These are phyloP conservation scores for Monopis laevigella DNA, from an alignment of 2,888 invertebrate species.

Conservation along the genomic window DNA sequence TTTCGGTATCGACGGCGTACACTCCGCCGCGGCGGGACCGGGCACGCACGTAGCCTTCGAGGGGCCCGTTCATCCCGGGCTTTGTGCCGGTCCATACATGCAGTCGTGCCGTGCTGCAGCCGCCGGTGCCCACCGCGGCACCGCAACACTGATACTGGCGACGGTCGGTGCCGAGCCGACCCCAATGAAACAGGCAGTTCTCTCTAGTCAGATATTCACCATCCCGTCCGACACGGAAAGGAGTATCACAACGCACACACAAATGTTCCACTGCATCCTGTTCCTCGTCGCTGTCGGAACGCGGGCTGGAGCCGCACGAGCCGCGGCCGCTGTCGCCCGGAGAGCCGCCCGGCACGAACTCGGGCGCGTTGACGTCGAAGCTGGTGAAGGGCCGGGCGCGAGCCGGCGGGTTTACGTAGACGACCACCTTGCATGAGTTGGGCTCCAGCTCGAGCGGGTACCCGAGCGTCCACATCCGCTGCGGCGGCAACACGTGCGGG, in stretches of 20 bases:
- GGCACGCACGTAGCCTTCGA: constrained; percentile 73
- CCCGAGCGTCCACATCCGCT: constrained; percentile 72
- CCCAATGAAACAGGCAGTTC: constrained; percentile 90
- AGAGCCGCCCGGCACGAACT: constrained; percentile 69
- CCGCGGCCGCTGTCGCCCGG: constrained; percentile 65
- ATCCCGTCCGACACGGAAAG: constrained; percentile 74
- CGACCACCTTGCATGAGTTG: constrained; percentile 69
- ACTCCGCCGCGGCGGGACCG: constrained; percentile 64
- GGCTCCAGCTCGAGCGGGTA: constrained; percentile 75
- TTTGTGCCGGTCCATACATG: constrained; percentile 84
- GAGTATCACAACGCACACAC: constrained; percentile 78
- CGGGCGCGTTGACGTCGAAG: constrained; percentile 74
- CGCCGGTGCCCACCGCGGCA: constrained; percentile 53
- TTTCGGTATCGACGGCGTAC: constrained; percentile 95
- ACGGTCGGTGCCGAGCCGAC: constrained; percentile 71
- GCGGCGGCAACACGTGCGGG: constrained; percentile 69
- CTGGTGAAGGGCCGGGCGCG: constrained; percentile 45
- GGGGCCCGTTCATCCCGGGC: constrained; percentile 78
- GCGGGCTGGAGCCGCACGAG: constrained; percentile 63
- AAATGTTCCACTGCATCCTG: constrained; percentile 67
- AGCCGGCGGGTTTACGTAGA: constrained; percentile 67
- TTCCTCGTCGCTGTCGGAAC: constrained; percentile 66
- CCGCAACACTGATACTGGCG: constrained; percentile 73
- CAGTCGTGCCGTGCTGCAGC: constrained; percentile 71
- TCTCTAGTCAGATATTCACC: constrained; percentile 79